Percentiles rank a stretch among this genome's conserved stretches.
Conservation (phyloP, 2,113 vertebrate species). For the Colistium nudipinnis region DNA sequence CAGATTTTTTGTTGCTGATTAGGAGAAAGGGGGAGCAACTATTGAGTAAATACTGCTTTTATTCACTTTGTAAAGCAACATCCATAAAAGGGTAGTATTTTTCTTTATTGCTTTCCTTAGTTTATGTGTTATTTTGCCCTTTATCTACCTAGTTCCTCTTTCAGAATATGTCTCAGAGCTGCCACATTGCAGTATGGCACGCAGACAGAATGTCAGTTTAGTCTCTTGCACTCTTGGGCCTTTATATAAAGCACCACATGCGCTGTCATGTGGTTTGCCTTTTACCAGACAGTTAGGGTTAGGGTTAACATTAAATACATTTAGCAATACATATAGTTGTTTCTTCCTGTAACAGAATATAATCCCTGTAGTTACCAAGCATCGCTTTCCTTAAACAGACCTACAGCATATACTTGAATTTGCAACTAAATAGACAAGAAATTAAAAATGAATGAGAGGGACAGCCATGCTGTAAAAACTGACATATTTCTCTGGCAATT, state of each 20-base stretch:
- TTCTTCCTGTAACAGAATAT: slow-evolving; percentile 55
- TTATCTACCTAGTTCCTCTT: background rate
- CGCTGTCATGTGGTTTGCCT: slow-evolving; percentile 6
- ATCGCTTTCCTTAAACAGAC: slow-evolving; percentile 74
- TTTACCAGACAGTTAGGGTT: slow-evolving; percentile 10
- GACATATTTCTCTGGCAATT: slow-evolving; percentile 62
- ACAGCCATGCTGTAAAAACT: slow-evolving; percentile 62
- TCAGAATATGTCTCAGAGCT: background rate
- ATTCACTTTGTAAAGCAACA: background rate
- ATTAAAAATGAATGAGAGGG: slow-evolving; percentile 55
- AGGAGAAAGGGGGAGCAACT: slow-evolving; percentile 4
- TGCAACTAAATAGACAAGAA: slow-evolving; percentile 57
- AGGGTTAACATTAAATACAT: slow-evolving; percentile 21
- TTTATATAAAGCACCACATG: background rate
- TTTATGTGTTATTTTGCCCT: background rate
- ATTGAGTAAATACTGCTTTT: slow-evolving; percentile 19
- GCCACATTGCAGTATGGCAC: background rate
- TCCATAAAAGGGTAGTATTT: background rate
- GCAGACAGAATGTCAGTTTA: background rate
- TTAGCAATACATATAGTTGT: slow-evolving; percentile 46
- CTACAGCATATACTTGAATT: slow-evolving; percentile 29
- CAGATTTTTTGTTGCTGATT: slow-evolving; percentile 67
- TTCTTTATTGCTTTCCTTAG: background rate
- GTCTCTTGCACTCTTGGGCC: background rate
- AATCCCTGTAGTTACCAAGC: slow-evolving; percentile 67